phyloP scores from a whole-genome alignment of 2,797 vertebrate species.

The Hapalemur alaotrensis region DNA sequence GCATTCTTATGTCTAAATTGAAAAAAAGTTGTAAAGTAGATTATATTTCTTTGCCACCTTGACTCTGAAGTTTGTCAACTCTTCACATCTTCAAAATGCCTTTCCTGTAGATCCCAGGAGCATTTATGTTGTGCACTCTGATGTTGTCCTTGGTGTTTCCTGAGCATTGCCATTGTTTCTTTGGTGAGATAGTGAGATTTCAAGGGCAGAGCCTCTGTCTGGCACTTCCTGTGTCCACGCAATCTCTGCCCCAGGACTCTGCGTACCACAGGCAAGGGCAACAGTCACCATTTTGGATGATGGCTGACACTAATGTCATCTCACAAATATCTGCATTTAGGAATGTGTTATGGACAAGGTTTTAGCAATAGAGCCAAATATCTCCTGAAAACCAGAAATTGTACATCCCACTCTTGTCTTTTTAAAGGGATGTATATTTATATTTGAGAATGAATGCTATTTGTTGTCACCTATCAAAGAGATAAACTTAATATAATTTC shows the following conservation, averaged over 20 bases:
- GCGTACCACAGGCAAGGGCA: not conserved
- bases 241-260: not conserved
- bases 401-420: not conserved
- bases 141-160: not conserved
- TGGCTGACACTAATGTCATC: not conserved
- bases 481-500: slow-evolving; percentile 6
- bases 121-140: not conserved
- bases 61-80: not conserved
- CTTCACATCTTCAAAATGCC: not conserved
- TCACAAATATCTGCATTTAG: not conserved
- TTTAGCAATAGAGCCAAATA: not conserved
- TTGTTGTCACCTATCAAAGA: not conserved
- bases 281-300: not conserved
- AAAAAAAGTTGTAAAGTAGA: not conserved
- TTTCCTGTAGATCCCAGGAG: not conserved
- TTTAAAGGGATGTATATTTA: not conserved
- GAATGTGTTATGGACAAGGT: not conserved
- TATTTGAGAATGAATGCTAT: not conserved
- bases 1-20: not conserved
- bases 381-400: not conserved
- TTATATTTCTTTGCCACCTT: not conserved
- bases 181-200: not conserved
- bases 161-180: not conserved
- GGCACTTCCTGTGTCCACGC: not conserved
- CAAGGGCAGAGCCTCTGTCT: not conserved